Evolutionary conservation across 2,113 vertebrate genomes (phyloP).

Genomic region (Melanerpes formicivorus): DNA sequence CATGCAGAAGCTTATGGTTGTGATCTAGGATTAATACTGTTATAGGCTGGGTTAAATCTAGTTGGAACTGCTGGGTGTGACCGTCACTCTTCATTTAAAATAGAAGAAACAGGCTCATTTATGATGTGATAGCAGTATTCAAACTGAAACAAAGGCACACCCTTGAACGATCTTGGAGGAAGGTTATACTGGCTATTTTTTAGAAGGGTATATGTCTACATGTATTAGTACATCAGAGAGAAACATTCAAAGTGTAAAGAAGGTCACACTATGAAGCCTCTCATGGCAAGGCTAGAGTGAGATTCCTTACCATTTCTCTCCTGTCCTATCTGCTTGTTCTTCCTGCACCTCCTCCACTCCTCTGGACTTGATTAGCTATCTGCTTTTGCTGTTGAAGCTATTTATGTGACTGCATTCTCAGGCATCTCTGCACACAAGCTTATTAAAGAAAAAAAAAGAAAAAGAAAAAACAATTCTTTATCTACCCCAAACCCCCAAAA

Average conservation of each 20-base stretch:
- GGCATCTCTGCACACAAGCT: not conserved
- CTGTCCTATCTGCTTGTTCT: not conserved
- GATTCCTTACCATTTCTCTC: not conserved
- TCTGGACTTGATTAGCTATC: not conserved
- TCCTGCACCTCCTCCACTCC: accelerated
- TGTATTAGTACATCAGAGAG: not conserved
- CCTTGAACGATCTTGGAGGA: constrained; percentile 18
- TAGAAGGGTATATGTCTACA: not conserved
- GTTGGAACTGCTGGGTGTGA: constrained; percentile 58
- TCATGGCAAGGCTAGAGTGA: not conserved
- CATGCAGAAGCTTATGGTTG: constrained; percentile 61
- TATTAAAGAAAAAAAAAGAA: not conserved
- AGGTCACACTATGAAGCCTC: not conserved
- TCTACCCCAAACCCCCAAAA: not conserved
- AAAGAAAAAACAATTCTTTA: not conserved
- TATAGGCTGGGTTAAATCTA: constrained; percentile 41
- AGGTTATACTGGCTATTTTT: not conserved
- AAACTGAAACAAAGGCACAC: constrained; percentile 48
- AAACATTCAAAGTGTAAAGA: not conserved
- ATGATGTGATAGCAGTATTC: constrained; percentile 35
- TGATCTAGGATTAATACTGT: constrained; percentile 58
- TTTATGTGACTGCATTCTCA: not conserved
- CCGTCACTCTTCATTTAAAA: constrained; percentile 61
- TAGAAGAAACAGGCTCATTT: constrained; percentile 52
- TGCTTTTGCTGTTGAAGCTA: not conserved